These are phyloP conservation scores for Apomyelois bistriatella DNA, from an alignment of 2,888 invertebrate species.

Conservation along the genomic window DNA sequence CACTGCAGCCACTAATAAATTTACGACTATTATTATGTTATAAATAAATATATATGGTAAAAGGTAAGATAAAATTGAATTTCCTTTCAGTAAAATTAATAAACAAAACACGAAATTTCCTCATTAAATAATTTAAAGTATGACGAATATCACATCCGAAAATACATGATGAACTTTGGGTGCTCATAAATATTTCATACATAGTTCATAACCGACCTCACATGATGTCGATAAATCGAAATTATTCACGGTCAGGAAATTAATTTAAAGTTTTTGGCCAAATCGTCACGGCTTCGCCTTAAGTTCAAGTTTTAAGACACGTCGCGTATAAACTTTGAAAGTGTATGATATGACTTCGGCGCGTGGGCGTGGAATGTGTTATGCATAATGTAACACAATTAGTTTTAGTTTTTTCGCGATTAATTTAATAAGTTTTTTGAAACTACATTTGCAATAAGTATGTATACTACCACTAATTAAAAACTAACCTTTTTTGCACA, in stretches of 20 bases:
- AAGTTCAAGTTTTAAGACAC: constrained; percentile 14
- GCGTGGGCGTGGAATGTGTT: constrained; percentile 4
- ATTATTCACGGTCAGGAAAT: constrained; percentile 22
- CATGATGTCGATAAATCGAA: constrained; percentile 22
- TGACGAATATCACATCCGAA: not conserved
- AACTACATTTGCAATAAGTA: too few relatives aligned
- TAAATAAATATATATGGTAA: too few relatives aligned
- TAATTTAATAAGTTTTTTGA: too few relatives aligned
- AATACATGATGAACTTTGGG: constrained; percentile 5
- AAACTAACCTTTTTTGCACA: too few relatives aligned
- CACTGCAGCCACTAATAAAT: too few relatives aligned
- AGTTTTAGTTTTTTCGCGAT: too few relatives aligned
- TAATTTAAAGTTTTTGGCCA: constrained; percentile 19
- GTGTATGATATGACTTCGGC: constrained; percentile 6
- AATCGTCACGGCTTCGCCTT: constrained; percentile 20
- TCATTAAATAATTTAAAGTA: not conserved
- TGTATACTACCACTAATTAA: too few relatives aligned
- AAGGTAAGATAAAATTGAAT: too few relatives aligned
- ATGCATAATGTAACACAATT: not conserved
- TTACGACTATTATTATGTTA: too few relatives aligned
- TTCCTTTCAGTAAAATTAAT: not conserved
- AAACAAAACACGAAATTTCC: too few relatives aligned
- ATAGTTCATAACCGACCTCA: constrained; percentile 16
- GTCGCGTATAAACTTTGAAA: not conserved
- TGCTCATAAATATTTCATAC: constrained; percentile 9